phyloP scores from a whole-genome alignment of 1,140 invertebrate genomes.

The Zaprionus davidi region DNA sequence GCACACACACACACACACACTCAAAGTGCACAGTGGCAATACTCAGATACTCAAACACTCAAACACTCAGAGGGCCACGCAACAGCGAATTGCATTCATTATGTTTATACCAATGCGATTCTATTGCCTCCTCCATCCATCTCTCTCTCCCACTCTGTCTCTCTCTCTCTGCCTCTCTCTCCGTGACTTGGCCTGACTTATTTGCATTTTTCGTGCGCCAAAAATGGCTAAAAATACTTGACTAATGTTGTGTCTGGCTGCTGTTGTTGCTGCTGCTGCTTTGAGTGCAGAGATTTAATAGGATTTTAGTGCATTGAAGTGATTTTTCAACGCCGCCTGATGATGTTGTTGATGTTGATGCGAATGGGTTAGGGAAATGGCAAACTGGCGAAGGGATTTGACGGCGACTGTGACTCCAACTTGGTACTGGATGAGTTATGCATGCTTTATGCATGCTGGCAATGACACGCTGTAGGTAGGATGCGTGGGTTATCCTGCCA shows the following conservation, averaged over 20 bases:
- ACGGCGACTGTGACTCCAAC: slow-evolving; percentile 11
- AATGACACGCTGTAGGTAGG: slow-evolving; percentile 8
- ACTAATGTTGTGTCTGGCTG: slow-evolving; percentile 66
- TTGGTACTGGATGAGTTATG: slow-evolving; percentile 28
- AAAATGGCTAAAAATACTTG: slow-evolving; percentile 70
- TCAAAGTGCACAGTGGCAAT: slow-evolving; percentile 41
- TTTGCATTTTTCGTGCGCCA: slow-evolving; percentile 70
- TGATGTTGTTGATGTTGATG: slow-evolving; percentile 19
- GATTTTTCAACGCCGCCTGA: slow-evolving; percentile 59
- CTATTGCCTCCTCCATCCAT: neutral
- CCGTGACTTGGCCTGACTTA: slow-evolving; percentile 33
- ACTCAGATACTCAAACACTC: slow-evolving; percentile 14
- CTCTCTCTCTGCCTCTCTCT: neutral
- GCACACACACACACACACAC: slow-evolving; percentile 15
- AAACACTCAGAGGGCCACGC: slow-evolving; percentile 47
- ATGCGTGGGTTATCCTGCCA: slow-evolving; percentile 27
- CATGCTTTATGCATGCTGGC: slow-evolving; percentile 4
- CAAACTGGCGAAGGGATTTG: slow-evolving; percentile 11
- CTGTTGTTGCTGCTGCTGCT: slow-evolving; percentile 35
- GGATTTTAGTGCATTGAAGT: slow-evolving; percentile 72
- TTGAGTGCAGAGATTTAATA: slow-evolving; percentile 65
- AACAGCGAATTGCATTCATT: slow-evolving; percentile 72
- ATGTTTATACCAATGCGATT: slow-evolving; percentile 34
- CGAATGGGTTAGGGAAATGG: slow-evolving; percentile 11
- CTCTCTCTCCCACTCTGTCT: neutral